Evolutionary conservation across 2,888 invertebrate species (phyloP), one percentile per base, ranked within the genome.

Genomic region (Pterostichus niger): DNA sequence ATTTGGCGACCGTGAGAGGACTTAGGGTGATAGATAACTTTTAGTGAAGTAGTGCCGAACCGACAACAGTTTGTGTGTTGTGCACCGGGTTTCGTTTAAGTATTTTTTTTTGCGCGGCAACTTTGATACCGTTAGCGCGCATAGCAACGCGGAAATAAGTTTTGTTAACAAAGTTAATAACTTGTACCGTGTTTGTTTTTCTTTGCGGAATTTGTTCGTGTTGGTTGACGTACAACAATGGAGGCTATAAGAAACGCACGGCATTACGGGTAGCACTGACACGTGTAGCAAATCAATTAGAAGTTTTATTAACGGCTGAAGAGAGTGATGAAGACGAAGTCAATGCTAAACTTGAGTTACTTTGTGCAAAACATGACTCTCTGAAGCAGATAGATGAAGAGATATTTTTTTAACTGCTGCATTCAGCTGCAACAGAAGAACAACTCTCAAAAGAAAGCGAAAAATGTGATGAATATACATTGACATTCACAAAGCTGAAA

Each of bases 211-310:
- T 24, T 56, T 11, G 7, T 56, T 24, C 6, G 24, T 56, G 6
- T 56, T 56, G 24, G 3, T 17, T 24, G 24, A 24, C 24, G 24
- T 56, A 56, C 56, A 11, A 68, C 35, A 64, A 84, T 85, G 64
- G 71, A 85, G n/a, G 44, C n/a, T 11, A 79, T 75, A 85, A 78
- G 49, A 75, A 82, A 24, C 83, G 84, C 11, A 78, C 24, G 52
- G 82, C 77, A 40, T 61, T 85, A 17, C 83, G 84, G 10, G 13
- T 52, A 9, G 73, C 10, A 24, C 80, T 83, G 64, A 76, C 75
- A 31, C 80, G 31, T 40, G n/a, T 17, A 24, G 82, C 78, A 0
- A 83, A 82, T n/a, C 84, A 84, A 10, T 35, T 80, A n/a, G 84
- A 85, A 44, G 75, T 5, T 17, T 52, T 68, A 49, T 52, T 83